Evolutionary conservation across 2,888 invertebrate genomes (phyloP).

Genomic region (Microctonus hyperodae): DNA sequence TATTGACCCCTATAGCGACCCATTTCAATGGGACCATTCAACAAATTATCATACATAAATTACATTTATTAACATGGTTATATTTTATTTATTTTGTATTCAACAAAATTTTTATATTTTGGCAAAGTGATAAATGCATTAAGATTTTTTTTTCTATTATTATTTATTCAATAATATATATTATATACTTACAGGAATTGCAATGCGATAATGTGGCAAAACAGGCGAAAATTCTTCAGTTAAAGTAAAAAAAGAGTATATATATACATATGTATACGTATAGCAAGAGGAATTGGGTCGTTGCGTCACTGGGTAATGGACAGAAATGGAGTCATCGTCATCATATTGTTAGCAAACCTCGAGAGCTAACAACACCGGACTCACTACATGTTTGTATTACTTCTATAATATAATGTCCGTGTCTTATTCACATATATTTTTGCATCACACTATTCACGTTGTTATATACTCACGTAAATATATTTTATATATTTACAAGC

Average conservation of each 20-base stretch:
- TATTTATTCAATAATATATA: too few species aligned
- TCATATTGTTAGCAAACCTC: slow-evolving; percentile 25
- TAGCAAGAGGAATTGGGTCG: slow-evolving; percentile 34
- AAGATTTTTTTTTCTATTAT: too few species aligned
- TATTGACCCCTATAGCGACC: background rate
- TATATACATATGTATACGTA: too few species aligned
- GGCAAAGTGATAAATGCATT: background rate
- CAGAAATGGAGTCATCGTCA: slow-evolving; percentile 24
- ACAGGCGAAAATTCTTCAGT: too few species aligned
- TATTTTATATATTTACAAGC: background rate
- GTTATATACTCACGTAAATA: background rate
- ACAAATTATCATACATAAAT: background rate
- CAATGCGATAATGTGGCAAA: too few species aligned
- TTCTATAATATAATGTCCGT: background rate
- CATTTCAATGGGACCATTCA: background rate
- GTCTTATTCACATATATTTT: background rate
- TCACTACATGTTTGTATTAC: background rate
- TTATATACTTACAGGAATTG: too few species aligned
- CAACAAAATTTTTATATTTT: background rate
- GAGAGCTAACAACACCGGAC: background rate
- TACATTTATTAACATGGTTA: background rate
- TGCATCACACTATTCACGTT: too few species aligned
- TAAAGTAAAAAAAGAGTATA: too few species aligned
- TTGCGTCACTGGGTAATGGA: slow-evolving; percentile 30
- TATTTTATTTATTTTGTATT: background rate